phyloP scores from a whole-genome alignment of 35 echinoderm and acorn worm genomes.

The Acanthaster planci region DNA sequence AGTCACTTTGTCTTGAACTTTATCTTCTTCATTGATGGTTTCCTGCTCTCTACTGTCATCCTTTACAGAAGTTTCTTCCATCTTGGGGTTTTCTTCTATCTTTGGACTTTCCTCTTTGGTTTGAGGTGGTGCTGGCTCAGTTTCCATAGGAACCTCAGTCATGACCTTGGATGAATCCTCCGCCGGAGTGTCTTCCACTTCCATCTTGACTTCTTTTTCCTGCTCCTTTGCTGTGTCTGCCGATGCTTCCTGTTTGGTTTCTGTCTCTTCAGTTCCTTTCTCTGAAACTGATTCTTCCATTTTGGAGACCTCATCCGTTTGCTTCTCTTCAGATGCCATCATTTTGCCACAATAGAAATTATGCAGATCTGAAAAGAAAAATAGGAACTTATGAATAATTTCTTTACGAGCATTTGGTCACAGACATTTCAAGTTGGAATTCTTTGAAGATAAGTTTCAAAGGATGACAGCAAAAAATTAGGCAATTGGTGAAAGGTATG shows the following conservation, averaged over 20 bases:
- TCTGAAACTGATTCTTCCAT: not conserved
- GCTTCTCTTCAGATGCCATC: not conserved
- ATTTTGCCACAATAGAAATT: not conserved
- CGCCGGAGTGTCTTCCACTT: not conserved
- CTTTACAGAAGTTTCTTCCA: too few relatives aligned
- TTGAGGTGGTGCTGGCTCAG: not conserved
- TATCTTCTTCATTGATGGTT: not conserved
- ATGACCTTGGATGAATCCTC: not conserved
- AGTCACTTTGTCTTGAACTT: not conserved
- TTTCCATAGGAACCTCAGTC: not conserved
- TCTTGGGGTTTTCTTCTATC: not conserved
- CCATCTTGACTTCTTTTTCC: not conserved
- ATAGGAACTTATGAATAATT: too few relatives aligned
- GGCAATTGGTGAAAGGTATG: too few relatives aligned
- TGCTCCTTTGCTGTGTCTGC: too few relatives aligned
- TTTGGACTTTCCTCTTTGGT: constrained; percentile 1
- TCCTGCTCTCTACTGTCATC: not conserved
- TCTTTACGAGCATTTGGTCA: too few relatives aligned
- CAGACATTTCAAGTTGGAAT: too few relatives aligned
- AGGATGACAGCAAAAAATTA: too few relatives aligned
- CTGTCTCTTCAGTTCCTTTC: not conserved
- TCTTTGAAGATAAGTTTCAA: too few relatives aligned
- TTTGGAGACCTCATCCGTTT: not conserved
- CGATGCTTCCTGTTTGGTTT: not conserved
- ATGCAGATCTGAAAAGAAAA: too few relatives aligned